A percentile compares a stretch with the other conserved stretches of the same genome.
phyloP scores from a whole-genome alignment of 2,113 vertebrate species.

The Halcyon senegalensis region DNA sequence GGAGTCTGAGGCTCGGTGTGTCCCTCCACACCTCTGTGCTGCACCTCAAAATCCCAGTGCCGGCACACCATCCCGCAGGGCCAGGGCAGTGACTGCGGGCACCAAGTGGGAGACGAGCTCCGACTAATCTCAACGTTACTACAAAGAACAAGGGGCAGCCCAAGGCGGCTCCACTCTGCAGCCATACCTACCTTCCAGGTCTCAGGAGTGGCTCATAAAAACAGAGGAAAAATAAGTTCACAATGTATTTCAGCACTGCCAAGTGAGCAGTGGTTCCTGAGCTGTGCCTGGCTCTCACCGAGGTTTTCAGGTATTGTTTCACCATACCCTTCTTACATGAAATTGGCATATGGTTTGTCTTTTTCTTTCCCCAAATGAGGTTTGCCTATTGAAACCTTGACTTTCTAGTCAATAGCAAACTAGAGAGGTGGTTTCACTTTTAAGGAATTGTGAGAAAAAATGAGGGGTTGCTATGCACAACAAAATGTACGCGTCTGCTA shows the following conservation, averaged over 20 bases:
- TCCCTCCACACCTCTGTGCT: constrained; percentile 62
- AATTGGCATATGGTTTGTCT: background rate
- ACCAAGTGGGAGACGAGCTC: background rate
- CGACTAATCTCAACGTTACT: background rate
- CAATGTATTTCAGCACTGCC: background rate
- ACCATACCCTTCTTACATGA: background rate
- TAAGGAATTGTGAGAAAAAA: background rate
- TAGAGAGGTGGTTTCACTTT: background rate
- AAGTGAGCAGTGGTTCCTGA: background rate
- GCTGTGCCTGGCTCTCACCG: background rate
- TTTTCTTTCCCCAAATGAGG: background rate
- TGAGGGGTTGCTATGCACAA: background rate
- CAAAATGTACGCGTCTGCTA: background rate
- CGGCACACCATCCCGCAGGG: background rate
- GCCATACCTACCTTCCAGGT: background rate
- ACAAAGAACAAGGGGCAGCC: background rate
- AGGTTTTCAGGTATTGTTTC: background rate
- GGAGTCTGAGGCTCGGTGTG: constrained; percentile 51
- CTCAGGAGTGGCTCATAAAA: background rate
- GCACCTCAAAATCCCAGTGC: constrained; percentile 63
- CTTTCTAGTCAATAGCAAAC: background rate
- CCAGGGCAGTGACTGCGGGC: background rate
- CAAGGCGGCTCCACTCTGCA: background rate
- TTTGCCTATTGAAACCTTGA: background rate
- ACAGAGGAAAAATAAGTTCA: background rate